Percentiles rank a stretch among this genome's conserved stretches.
These are phyloP conservation scores for Ophioninae sp. DNA, from an alignment of 2,888 invertebrate genomes.

Conservation along the genomic window DNA sequence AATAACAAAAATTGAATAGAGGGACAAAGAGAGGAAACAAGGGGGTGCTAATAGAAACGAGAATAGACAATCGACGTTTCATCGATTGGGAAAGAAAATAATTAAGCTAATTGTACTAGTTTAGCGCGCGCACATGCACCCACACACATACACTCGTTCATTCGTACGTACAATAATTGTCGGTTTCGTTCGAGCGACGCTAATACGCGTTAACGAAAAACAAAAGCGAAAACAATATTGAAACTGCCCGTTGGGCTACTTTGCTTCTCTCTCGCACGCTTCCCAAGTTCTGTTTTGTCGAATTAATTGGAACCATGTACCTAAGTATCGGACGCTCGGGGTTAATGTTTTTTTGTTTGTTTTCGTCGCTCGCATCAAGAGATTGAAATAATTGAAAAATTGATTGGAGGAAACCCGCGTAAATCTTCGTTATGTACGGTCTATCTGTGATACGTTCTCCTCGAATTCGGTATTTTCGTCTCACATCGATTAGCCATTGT, in stretches of 20 bases:
- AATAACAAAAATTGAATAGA: neutral
- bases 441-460: constrained; percentile 9
- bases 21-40: no score
- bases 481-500: constrained; percentile 41
- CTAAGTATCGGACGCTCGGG: constrained; percentile 46
- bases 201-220: neutral
- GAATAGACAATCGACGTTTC: no score
- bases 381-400: constrained; percentile 34
- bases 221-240: constrained; percentile 22
- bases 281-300: constrained; percentile 1
- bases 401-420: constrained; percentile 47
- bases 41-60: no score
- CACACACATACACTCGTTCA: constrained; percentile 15
- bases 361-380: constrained; percentile 17
- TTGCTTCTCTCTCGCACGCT: neutral
- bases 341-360: neutral
- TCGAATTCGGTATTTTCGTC: neutral
- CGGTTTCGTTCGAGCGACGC: constrained; percentile 8
- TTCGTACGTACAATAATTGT: constrained; percentile 24
- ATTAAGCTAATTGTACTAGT: constrained; percentile 54
- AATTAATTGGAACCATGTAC: constrained; percentile 28
- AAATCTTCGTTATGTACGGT: constrained; percentile 41
- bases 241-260: constrained; percentile 8
- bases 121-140: constrained; percentile 30
- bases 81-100: constrained; percentile 17